These are phyloP conservation scores for Drosophila kepulauana DNA, from an alignment of 1,140 invertebrate genomes.

Conservation along the genomic window DNA sequence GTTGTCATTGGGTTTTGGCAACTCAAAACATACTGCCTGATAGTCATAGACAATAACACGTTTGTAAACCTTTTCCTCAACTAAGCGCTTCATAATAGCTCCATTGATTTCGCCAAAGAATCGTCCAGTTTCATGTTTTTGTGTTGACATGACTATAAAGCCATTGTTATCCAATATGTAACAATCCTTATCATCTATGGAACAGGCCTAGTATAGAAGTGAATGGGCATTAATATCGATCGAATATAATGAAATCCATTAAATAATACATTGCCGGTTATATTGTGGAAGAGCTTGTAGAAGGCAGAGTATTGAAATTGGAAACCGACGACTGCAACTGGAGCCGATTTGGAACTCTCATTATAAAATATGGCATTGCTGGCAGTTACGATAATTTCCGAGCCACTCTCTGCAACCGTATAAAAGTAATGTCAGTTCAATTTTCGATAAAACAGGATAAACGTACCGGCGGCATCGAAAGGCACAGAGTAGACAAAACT, in stretches of 20 bases:
- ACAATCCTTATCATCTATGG: slow-evolving; percentile 91
- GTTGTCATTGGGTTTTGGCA: slow-evolving; percentile 85
- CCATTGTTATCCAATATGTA: slow-evolving; percentile 96
- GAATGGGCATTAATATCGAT: slow-evolving; percentile 26
- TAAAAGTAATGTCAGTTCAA: not conserved
- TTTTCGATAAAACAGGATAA: not conserved
- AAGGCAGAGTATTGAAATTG: slow-evolving; percentile 93
- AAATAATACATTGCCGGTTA: slow-evolving; percentile 88
- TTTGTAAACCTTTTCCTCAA: slow-evolving; percentile 92
- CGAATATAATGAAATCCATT: not conserved
- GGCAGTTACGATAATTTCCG: slow-evolving; percentile 92
- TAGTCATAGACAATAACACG: slow-evolving; percentile 93
- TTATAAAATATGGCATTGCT: slow-evolving; percentile 93
- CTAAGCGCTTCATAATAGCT: slow-evolving; percentile 91
- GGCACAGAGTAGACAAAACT: slow-evolving; percentile 96
- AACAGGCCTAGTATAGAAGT: slow-evolving; percentile 87
- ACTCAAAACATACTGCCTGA: slow-evolving; percentile 94
- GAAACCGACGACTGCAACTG: slow-evolving; percentile 96
- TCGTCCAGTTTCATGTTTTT: slow-evolving; percentile 90
- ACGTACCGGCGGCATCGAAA: slow-evolving; percentile 86
- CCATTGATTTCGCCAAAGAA: slow-evolving; percentile 95
- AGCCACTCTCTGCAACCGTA: slow-evolving; percentile 85
- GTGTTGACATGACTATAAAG: slow-evolving; percentile 92
- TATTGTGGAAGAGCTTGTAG: slow-evolving; percentile 91
- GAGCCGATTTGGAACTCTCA: slow-evolving; percentile 89